These are phyloP conservation scores for Scarus forsteni DNA, from an alignment of 2,797 vertebrate species.

Conservation along the genomic window DNA sequence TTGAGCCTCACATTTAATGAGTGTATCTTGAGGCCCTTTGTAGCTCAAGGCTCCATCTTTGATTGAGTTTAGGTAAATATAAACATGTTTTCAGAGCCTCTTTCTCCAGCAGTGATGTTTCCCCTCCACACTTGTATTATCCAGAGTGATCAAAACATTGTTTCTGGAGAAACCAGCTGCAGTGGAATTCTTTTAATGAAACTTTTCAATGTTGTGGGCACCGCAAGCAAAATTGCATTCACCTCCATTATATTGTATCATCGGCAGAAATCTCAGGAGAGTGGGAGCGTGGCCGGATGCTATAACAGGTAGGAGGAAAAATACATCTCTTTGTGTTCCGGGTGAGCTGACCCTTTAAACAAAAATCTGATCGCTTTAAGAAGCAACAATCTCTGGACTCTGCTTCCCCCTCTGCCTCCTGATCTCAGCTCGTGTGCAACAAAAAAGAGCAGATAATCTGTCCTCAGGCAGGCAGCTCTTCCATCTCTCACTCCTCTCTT, in stretches of 20 bases:
- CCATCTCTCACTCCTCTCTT: slow-evolving; percentile 55
- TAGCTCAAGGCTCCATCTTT: too few relatives aligned
- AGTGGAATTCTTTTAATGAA: slow-evolving; percentile 2
- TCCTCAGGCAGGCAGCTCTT: slow-evolving; percentile 64
- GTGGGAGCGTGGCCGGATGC: background rate
- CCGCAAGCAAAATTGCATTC: slow-evolving; percentile 3
- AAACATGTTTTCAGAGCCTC: background rate
- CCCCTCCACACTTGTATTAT: background rate
- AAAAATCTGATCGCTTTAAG: slow-evolving; percentile 55
- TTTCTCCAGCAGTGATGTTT: slow-evolving; percentile 6
- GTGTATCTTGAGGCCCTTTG: too few relatives aligned
- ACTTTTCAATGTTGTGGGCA: background rate
- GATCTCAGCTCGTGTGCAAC: slow-evolving; percentile 56
- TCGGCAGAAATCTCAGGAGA: slow-evolving; percentile 2
- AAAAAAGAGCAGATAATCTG: slow-evolving; percentile 73
- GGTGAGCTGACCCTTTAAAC: slow-evolving; percentile 47
- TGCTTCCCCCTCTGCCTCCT: slow-evolving; percentile 35
- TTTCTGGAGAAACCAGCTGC: background rate
- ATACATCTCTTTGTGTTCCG: slow-evolving; percentile 16
- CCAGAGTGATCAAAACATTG: slow-evolving; percentile 2
- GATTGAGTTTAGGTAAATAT: background rate
- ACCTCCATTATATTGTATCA: background rate
- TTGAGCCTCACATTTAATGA: too few relatives aligned
- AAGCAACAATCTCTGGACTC: slow-evolving; percentile 37
- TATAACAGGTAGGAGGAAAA: slow-evolving; percentile 20